These are phyloP conservation scores for rat (Rattus norvegicus) DNA, from an alignment of 2,113 vertebrate genomes.

Conservation along the genomic window DNA sequence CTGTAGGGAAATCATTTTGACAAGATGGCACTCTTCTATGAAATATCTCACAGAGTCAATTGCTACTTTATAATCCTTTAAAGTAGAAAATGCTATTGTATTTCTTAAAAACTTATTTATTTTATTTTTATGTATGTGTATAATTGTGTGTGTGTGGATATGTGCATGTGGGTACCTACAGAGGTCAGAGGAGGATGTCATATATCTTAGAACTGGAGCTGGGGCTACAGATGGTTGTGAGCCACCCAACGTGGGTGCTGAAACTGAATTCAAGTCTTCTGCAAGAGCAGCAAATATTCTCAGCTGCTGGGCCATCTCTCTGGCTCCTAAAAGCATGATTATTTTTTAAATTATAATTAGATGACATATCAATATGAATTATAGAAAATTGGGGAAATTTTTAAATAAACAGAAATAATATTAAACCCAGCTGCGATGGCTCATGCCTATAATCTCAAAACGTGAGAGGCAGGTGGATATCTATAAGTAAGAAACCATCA, in stretches of 20 bases:
- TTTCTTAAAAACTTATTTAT: neutral
- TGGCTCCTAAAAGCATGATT: neutral
- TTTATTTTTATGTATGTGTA: neutral
- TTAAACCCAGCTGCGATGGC: neutral
- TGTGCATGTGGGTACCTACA: neutral
- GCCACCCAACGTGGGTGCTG: neutral
- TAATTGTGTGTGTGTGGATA: neutral
- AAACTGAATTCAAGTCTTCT: neutral
- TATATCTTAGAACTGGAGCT: neutral
- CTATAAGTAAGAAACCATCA: neutral
- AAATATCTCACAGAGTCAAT: neutral
- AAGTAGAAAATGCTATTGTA: neutral
- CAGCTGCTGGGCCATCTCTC: neutral
- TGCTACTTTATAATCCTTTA: constrained; percentile 8
- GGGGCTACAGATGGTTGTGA: neutral
- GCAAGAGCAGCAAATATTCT: too few species aligned
- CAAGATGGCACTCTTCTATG: neutral
- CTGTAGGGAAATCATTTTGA: constrained; percentile 35
- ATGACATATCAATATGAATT: neutral
- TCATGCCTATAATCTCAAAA: neutral
- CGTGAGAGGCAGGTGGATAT: neutral
- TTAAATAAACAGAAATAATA: neutral
- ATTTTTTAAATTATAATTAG: neutral
- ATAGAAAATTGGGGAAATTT: neutral
- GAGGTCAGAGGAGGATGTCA: neutral